These are phyloP conservation scores for Clangula hyemalis DNA, from an alignment of 2,797 vertebrate species.

Conservation along the genomic window DNA sequence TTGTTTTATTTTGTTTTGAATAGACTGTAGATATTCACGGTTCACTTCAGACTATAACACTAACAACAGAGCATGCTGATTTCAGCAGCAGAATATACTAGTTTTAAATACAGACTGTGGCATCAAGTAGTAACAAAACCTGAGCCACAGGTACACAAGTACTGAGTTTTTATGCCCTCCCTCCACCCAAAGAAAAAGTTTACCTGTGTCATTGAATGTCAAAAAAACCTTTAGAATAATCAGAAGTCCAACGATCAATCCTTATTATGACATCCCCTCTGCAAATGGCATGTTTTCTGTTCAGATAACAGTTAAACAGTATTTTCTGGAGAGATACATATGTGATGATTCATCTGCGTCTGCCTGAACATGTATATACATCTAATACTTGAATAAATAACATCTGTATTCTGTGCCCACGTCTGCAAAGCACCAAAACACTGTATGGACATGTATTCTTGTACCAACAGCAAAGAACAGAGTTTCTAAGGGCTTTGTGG, in stretches of 20 bases:
- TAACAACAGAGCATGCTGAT: not conserved
- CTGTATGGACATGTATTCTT: slow-evolving; percentile 6
- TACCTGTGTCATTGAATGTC: not conserved
- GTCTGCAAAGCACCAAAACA: slow-evolving; percentile 9
- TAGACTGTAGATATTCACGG: not conserved
- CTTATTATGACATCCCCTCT: not conserved
- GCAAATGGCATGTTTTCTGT: slow-evolving; percentile 12
- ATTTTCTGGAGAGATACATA: not conserved
- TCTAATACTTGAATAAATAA: slow-evolving; percentile 20
- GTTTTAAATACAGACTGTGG: not conserved
- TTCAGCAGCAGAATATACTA: slow-evolving; percentile 1
- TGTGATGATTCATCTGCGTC: not conserved
- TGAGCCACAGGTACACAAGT: not conserved
- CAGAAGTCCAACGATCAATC: not conserved
- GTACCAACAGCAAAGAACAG: not conserved
- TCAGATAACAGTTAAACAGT: not conserved
- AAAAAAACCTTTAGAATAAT: slow-evolving; percentile 10
- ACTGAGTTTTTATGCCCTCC: not conserved
- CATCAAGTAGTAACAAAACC: not conserved
- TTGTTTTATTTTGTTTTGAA: not conserved
- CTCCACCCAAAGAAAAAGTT: not conserved
- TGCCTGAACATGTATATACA: slow-evolving; percentile 24
- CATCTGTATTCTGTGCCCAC: not conserved
- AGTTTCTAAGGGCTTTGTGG: slow-evolving; percentile 1
- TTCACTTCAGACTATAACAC: not conserved